Evolutionary conservation across 1,140 invertebrate genomes (phyloP).

Genomic region (Andrena cerasifolii): DNA sequence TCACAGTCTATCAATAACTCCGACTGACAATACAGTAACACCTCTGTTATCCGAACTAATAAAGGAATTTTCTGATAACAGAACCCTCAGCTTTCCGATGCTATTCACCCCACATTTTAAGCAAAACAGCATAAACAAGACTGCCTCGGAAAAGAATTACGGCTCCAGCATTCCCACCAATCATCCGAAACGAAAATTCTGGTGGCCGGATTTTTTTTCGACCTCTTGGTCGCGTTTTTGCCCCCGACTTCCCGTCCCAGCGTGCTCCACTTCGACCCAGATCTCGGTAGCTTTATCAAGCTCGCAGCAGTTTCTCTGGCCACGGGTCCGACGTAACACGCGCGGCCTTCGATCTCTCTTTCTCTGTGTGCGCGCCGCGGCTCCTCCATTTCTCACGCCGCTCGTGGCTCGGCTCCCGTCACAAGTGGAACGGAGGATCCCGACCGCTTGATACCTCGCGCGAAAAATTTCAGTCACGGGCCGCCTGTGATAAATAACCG

Average conservation of each 20-base stretch:
- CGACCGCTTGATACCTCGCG: conserved; percentile 3
- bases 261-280: conserved; percentile 18
- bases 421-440: conserved; percentile 43
- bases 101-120: too few species aligned
- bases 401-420: conserved; percentile 18
- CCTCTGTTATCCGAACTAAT: too few species aligned
- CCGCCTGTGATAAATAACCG: conserved; percentile 44
- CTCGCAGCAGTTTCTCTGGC: conserved; percentile 31
- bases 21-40: too few species aligned
- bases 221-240: background rate
- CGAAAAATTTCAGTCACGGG: conserved; percentile 48
- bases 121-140: too few species aligned
- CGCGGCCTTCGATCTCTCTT: conserved; percentile 45
- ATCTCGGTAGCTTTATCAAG: conserved; percentile 31
- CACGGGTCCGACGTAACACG: conserved; percentile 27
- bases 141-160: background rate
- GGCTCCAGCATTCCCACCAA: background rate
- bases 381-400: conserved; percentile 47
- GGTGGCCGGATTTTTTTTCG: background rate
- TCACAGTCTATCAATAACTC: too few species aligned
- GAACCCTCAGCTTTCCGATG: too few species aligned
- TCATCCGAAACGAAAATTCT: background rate
- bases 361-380: conserved; percentile 5
- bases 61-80: too few species aligned
- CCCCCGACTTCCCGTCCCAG: background rate